phyloP scores from a whole-genome alignment of 1,140 invertebrate genomes.

The Scaptomyza hsui region DNA sequence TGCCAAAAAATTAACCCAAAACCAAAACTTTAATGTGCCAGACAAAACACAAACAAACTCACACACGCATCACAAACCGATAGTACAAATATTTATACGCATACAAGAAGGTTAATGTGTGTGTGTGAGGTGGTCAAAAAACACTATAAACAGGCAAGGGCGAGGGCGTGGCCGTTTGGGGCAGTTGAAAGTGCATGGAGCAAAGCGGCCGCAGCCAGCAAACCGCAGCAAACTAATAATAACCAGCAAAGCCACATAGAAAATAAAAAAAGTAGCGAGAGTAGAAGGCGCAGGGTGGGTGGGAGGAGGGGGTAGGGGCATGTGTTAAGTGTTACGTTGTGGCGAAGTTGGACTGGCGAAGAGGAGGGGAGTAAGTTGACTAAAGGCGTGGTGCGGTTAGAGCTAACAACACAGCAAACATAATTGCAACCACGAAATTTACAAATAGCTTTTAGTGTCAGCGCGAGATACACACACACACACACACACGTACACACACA shows the following conservation, averaged over 20 bases:
- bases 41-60: slow-evolving; percentile 3
- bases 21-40: slow-evolving; percentile 50
- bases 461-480: slow-evolving; percentile 66
- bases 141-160: slow-evolving; percentile 45
- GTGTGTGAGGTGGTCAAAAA: slow-evolving; percentile 57
- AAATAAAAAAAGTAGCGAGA: slow-evolving; percentile 32
- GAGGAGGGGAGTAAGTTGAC: background rate
- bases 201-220: slow-evolving; percentile 58
- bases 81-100: slow-evolving; percentile 64
- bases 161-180: slow-evolving; percentile 1
- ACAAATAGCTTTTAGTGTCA: slow-evolving; percentile 82
- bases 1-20: slow-evolving; percentile 40
- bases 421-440: slow-evolving; percentile 81
- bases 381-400: slow-evolving; percentile 26
- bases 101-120: slow-evolving; percentile 35
- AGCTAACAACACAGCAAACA: slow-evolving; percentile 72
- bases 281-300: background rate
- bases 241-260: slow-evolving; percentile 68
- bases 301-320: slow-evolving; percentile 2
- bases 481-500: slow-evolving; percentile 39
- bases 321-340: slow-evolving; percentile 52
- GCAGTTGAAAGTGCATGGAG: slow-evolving; percentile 21
- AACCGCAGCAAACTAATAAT: slow-evolving; percentile 79
- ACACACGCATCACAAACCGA: slow-evolving; percentile 34
- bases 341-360: background rate